Evolutionary conservation across 2,797 vertebrate species (phyloP), one percentile per base, ranked within the genome.

Genomic region (Girardinus metallicus): DNA sequence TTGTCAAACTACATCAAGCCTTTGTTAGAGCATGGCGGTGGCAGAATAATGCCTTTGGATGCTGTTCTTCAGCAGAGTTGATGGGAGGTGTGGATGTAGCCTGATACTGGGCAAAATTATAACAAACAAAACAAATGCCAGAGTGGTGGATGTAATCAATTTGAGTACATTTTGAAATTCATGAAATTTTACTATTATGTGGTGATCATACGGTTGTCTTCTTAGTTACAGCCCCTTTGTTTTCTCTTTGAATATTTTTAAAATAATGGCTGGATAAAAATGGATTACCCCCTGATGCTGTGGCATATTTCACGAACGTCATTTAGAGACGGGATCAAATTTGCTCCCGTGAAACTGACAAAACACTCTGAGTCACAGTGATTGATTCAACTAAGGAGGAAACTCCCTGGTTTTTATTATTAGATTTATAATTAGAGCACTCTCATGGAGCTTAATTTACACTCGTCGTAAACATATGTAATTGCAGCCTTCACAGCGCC

Each of bases 401-500:
- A 44, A 43, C 41, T 44, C 26, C 53, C 39, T 10, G 13, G 21
- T 80, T 73, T 72, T 71, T 29, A n/a, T 83, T 62, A 79, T 66
- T 73, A 78, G 80, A 46, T 57, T 11, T 10, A 10, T 53, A 77
- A 26, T 80, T 77, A 18, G 4, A 34, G 4, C 21, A 4, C 21
- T 41, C 12, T 43, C 31, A 0, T 60, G 57, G 51, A 55, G 26
- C 70, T 76, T 76, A 75, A 85, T 81, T 73, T 53, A 39, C 43
- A n/a, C 74, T 73, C 76, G 71, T 85, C 18, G 2, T 9, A 70
- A 78, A 80, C 6, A 7, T 75, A 71, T 77, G 64, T 80, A 83
- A 87, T 89, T 80, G 83, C 5, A 5, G n/a, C 64, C 76, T 79
- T 76, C 66, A 21, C 66, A 31, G 29, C 21, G 53, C 15, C 68